These are phyloP conservation scores for Polyommatus iphigenia DNA, from an alignment of 2,888 invertebrate species.

Conservation along the genomic window DNA sequence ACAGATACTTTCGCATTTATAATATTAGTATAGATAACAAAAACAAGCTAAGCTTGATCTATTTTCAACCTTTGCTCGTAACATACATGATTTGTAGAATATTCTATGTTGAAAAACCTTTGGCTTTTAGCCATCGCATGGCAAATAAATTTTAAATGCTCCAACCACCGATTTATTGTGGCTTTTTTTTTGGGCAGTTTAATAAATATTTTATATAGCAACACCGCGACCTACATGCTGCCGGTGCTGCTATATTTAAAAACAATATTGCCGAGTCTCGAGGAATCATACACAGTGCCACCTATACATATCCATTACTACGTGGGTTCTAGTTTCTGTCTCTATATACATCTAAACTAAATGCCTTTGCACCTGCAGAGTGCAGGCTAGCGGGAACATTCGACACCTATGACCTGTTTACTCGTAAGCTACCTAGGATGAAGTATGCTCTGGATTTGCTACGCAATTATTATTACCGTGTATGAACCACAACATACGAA, in stretches of 20 bases:
- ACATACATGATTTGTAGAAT: no score
- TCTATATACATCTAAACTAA: background rate
- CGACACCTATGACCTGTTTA: background rate
- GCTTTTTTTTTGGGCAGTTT: background rate
- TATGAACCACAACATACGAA: no score
- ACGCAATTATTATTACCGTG: no score
- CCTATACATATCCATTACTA: background rate
- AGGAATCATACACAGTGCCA: background rate
- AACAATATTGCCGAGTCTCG: background rate
- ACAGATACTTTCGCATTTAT: no score
- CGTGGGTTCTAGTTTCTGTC: background rate
- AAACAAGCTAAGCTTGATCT: background rate
- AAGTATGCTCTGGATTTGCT: no score
- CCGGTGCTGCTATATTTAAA: background rate
- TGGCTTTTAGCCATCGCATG: background rate
- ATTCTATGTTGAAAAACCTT: background rate
- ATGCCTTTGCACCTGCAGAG: background rate
- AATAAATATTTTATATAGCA: background rate
- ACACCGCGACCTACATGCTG: background rate
- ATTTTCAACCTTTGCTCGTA: no score
- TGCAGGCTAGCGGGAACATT: background rate
- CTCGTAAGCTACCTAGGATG: no score
- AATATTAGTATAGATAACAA: no score
- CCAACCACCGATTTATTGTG: background rate
- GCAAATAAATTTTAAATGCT: slow-evolving; percentile 3